Percentiles rank a stretch among this genome's conserved stretches.
These are phyloP conservation scores for Erebia epiphron DNA, from an alignment of 2,888 invertebrate genomes.

Conservation along the genomic window DNA sequence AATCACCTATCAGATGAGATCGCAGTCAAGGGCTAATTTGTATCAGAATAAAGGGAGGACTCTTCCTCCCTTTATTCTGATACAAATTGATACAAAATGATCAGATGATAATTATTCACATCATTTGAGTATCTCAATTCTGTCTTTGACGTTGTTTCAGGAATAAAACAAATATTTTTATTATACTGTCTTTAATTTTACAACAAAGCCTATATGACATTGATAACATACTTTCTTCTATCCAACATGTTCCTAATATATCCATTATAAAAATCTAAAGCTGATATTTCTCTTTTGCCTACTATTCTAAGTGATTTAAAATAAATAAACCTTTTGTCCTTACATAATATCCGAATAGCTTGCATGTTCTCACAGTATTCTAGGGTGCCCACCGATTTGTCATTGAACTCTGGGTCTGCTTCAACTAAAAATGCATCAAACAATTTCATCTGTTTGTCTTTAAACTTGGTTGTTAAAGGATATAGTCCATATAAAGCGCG, in stretches of 20 bases:
- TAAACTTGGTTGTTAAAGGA: constrained; percentile 84
- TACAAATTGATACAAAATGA: too few relatives aligned
- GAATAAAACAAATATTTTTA: constrained; percentile 24
- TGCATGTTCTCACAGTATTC: constrained; percentile 83
- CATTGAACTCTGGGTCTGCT: constrained; percentile 46
- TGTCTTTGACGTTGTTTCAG: background rate
- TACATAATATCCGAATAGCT: constrained; percentile 86
- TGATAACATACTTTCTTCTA: constrained; percentile 52
- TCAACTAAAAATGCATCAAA: constrained; percentile 77
- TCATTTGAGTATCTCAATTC: background rate
- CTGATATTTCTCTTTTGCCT: constrained; percentile 88
- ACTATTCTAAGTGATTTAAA: constrained; percentile 85
- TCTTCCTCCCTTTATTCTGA: too few relatives aligned
- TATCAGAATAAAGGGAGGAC: too few relatives aligned
- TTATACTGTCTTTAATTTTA: constrained; percentile 38
- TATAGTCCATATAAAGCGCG: constrained; percentile 87
- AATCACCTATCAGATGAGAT: too few relatives aligned
- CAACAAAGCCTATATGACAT: constrained; percentile 61
- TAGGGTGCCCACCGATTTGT: constrained; percentile 80
- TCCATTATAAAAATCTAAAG: constrained; percentile 93
- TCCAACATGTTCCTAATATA: constrained; percentile 87
- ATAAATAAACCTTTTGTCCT: constrained; percentile 85
- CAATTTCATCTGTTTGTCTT: constrained; percentile 84
- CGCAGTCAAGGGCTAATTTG: too few relatives aligned
- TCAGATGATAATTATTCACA: background rate